Conservation (phyloP, 2,888 invertebrate genomes). For the Nyleta sp. region DNA sequence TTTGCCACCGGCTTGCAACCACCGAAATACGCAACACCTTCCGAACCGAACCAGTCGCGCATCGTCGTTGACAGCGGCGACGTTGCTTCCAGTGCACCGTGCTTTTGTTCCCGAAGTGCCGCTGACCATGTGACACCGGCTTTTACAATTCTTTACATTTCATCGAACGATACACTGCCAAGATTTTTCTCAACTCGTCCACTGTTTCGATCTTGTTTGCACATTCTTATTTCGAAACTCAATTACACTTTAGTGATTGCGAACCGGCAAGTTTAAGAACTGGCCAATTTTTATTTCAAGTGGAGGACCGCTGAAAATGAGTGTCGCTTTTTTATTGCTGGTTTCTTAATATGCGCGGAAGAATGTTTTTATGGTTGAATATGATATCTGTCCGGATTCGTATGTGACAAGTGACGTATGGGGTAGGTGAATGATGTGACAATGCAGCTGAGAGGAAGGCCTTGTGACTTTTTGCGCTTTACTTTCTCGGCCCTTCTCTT, state of each 20-base stretch:
- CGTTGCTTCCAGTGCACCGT: slow-evolving; percentile 41
- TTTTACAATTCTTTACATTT: slow-evolving; percentile 4
- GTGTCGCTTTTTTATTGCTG: no score
- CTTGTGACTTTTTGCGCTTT: slow-evolving; percentile 77
- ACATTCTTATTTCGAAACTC: no score
- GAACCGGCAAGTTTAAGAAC: no score
- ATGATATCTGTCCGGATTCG: slow-evolving; percentile 40
- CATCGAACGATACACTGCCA: not conserved
- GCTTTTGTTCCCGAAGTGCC: slow-evolving; percentile 29
- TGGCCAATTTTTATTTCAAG: no score
- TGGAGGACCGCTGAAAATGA: no score
- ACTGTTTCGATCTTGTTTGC: no score
- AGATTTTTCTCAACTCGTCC: no score
- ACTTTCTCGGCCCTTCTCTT: slow-evolving; percentile 73
- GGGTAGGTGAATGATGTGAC: slow-evolving; percentile 74
- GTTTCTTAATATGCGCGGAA: slow-evolving; percentile 35
- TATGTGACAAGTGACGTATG: slow-evolving; percentile 61
- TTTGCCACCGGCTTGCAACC: slow-evolving; percentile 57
- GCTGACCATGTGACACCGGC: slow-evolving; percentile 41
- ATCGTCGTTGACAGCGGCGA: slow-evolving; percentile 72
- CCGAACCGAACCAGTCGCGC: slow-evolving; percentile 71
- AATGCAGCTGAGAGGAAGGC: slow-evolving; percentile 81
- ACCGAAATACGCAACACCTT: slow-evolving; percentile 70
- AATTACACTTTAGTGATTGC: no score
- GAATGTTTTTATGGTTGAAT: slow-evolving; percentile 30